phyloP scores from a whole-genome alignment of 2,797 vertebrate species.

The Xenopus petersii region DNA sequence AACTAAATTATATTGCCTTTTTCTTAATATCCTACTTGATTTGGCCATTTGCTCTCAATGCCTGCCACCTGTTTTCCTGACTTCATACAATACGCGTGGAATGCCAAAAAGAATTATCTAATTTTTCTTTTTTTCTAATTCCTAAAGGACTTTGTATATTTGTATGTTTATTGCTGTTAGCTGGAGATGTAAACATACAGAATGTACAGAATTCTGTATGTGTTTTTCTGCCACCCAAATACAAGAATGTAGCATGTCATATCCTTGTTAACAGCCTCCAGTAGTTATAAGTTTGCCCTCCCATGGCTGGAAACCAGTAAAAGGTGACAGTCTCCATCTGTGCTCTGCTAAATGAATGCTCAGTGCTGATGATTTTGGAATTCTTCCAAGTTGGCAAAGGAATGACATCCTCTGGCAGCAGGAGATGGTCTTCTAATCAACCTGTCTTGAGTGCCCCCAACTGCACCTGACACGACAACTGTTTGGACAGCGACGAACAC shows the following conservation, averaged over 20 bases:
- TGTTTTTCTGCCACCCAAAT: slow-evolving; percentile 25
- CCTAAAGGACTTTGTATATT: too few species aligned
- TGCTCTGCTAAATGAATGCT: slow-evolving; percentile 46
- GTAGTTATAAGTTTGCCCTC: slow-evolving; percentile 29
- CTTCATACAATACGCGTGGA: too few species aligned
- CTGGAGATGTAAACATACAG: slow-evolving; percentile 19
- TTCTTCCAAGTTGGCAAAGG: slow-evolving; percentile 54
- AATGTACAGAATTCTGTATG: slow-evolving; percentile 11
- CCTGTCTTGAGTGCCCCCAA: slow-evolving; percentile 57
- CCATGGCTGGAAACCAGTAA: slow-evolving; percentile 47
- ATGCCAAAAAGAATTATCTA: too few species aligned
- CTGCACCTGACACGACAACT: slow-evolving; percentile 84
- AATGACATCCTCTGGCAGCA: slow-evolving; percentile 49
- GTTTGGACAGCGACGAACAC: slow-evolving; percentile 65
- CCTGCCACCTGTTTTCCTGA: too few species aligned
- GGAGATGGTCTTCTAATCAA: slow-evolving; percentile 66
- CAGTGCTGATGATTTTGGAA: slow-evolving; percentile 56
- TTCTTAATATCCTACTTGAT: too few species aligned
- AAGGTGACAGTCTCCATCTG: slow-evolving; percentile 52
- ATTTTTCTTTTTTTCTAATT: too few species aligned
- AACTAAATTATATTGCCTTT: too few species aligned
- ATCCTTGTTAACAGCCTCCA: slow-evolving; percentile 48
- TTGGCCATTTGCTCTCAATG: too few species aligned
- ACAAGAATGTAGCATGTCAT: slow-evolving; percentile 43
- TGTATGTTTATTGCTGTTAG: not conserved